Percentiles rank a stretch among this genome's conserved stretches.
Conservation (phyloP, 2,888 invertebrate genomes). For the Ethmia dodecea region DNA sequence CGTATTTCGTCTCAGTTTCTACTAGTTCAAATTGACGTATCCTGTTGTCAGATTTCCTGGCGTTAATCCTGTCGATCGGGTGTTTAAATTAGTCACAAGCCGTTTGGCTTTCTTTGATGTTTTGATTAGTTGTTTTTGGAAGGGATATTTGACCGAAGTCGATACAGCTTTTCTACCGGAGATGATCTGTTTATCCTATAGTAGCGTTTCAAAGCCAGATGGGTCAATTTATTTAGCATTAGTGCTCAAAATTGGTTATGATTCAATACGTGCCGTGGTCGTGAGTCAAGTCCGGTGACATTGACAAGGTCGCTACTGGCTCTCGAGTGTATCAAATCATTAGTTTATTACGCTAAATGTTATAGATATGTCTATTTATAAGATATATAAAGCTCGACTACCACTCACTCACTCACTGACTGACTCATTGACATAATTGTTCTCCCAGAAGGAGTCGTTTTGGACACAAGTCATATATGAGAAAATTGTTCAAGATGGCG, state of each 20-base stretch:
- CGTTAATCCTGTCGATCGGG: constrained; percentile 55
- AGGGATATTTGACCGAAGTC: constrained; percentile 27
- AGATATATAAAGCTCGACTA: too few relatives aligned
- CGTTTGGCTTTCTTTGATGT: constrained; percentile 47
- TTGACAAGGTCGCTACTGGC: constrained; percentile 66
- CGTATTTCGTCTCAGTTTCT: constrained; percentile 50
- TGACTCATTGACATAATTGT: too few relatives aligned
- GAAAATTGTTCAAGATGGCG: too few relatives aligned
- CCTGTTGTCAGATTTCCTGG: constrained; percentile 69
- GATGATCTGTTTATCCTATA: neutral
- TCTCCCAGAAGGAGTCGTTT: too few relatives aligned
- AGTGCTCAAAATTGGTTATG: constrained; percentile 26
- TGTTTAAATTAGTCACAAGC: constrained; percentile 55
- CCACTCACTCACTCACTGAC: too few relatives aligned
- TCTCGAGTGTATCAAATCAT: too few relatives aligned
- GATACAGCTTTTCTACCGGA: constrained; percentile 2
- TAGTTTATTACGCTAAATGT: too few relatives aligned
- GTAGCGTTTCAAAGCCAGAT: neutral
- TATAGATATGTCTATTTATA: too few relatives aligned
- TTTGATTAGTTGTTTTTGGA: constrained; percentile 38
- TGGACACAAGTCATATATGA: too few relatives aligned
- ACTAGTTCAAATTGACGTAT: constrained; percentile 70
- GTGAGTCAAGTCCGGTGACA: constrained; percentile 47
- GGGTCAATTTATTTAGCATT: neutral
- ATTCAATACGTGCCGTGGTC: constrained; percentile 30